Evolutionary conservation across 2,797 vertebrate species (phyloP), one percentile per base, ranked within the genome.

Genomic region (Neopelma chrysocephalum): DNA sequence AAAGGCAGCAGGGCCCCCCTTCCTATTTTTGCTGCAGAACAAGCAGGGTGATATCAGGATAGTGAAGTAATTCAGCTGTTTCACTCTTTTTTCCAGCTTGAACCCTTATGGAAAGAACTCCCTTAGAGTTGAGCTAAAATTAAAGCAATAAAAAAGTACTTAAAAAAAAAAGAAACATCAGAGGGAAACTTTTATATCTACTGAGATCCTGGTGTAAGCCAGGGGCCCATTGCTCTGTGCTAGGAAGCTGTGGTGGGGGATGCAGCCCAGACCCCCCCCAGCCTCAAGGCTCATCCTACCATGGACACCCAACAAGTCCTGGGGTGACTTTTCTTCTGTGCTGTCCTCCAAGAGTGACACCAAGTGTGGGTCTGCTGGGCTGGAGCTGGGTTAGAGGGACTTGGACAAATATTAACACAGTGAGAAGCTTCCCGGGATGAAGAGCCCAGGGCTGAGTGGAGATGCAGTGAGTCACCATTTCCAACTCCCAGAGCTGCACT

Each of bases 391-490:
- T 79, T 70, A 3, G 48, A 73, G 32, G 69, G 31, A 6, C 90
- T 82, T 89, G 78, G 65, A 56, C 5, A 60, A 11, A 22, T 73
- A 10, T 51, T 65, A 93, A 48, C 58, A 15, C 58, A 91, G 83
- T 1, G 6, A 77, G 6, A 79, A 4, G 27, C 51, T 95, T 23
- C 47, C 66, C 6, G 21, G 62, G 40, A 45, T 32, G 85, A 72
- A 73, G 92, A 83, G 75, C 90, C 72, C 6, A 10, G 60, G 72
- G 53, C 57, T 73, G 23, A 65, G 80, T 7, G 45, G 75, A 78
- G 68, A 27, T 6, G 60, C 26, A 7, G 78, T 94, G 97, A 97
- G 82, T 85, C 91, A 92, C 72, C 31, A 1, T 96, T 93, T 95
- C 97, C 87, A 89, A 51, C 43, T 78, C 90, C 47, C 80, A 3